Conservation (phyloP, 2,888 invertebrate genomes). For the Chrysina gloriosa region DNA sequence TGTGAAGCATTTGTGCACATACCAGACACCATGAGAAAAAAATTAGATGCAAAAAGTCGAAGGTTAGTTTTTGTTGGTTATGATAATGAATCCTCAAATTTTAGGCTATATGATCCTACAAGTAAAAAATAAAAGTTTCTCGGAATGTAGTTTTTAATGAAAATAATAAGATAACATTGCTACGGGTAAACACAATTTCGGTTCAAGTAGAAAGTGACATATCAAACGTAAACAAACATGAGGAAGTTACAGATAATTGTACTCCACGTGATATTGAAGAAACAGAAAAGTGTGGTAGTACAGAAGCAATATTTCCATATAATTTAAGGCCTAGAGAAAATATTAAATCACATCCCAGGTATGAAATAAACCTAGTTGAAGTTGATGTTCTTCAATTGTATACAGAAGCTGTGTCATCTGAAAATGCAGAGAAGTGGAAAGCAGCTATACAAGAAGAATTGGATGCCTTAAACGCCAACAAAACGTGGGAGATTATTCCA, state of each 20-base stretch:
- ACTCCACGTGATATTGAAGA: background rate
- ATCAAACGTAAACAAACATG: background rate
- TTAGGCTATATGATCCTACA: conserved; percentile 46
- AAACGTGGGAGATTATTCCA: conserved; percentile 45
- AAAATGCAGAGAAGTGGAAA: conserved; percentile 44
- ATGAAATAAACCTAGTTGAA: conserved; percentile 43
- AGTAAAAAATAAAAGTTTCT: conserved; percentile 47
- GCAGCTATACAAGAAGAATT: conserved; percentile 49
- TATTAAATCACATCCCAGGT: conserved; percentile 32
- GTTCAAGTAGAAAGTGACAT: background rate
- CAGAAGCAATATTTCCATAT: background rate
- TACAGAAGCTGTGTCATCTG: conserved; percentile 45
- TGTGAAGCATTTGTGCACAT: conserved; percentile 38
- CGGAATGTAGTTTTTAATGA: conserved; percentile 50
- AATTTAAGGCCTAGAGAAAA: background rate
- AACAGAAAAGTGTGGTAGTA: background rate
- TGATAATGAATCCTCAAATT: conserved; percentile 40
- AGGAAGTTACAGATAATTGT: background rate
- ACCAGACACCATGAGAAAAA: conserved; percentile 27
- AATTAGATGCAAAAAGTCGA: conserved; percentile 30
- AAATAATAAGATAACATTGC: background rate
- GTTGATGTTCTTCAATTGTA: conserved; percentile 42
- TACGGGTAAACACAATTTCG: background rate
- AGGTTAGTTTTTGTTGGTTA: conserved; percentile 35
- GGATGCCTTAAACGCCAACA: conserved; percentile 43